Base-by-base conservation (phyloP, 1,140 invertebrate species). In the Contarinia nasturtii region DNA sequence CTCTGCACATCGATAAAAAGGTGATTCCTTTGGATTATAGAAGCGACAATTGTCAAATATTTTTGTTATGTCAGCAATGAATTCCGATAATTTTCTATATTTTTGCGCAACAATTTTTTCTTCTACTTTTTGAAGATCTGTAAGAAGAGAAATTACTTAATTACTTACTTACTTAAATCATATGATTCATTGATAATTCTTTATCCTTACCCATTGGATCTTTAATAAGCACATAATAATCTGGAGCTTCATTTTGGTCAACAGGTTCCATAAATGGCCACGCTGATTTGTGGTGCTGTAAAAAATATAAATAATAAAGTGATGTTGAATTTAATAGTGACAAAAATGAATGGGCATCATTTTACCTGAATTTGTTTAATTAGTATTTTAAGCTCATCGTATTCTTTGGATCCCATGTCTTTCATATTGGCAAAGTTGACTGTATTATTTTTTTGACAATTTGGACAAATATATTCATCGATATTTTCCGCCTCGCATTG, bases 21-120 rank as follows among this genome's bases (percentile, higher is more conserved):
- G 85, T 15, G 90, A 91, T 61, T 93, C 89, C 58, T 85, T 83
- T 27, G 90, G 85, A 71, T 97, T 97, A 65, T 93, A 97, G 56
- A 91, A 91, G 47, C 91, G 80, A 74, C 92, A 96, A 66, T 98
- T 98, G 66, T 98, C 92, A 68, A 97, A 96, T 57, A 97, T 93
- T 64, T 93, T 92, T 37, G 88, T 94, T 76, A 96, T 90, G 62
- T 97, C 92, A 59, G 88, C 87, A 56, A 96, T 90, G 63, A 96
- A 94, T 61, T 96, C 90, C 62, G 83, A 84, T 46, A 98, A 70
- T 58, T 80, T 86, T 56, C 79, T 79, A 61, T 97, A 98, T 18
- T 73, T 72, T 54, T 78, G 76, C 53, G 81, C 76, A 59, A 84
- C 81, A 58, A 96, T 79, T 68, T 89, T 86, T 43, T 74, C 72